Evolutionary conservation across 2,113 vertebrate genomes (phyloP).

Genomic region (Heloderma charlesbogerti): DNA sequence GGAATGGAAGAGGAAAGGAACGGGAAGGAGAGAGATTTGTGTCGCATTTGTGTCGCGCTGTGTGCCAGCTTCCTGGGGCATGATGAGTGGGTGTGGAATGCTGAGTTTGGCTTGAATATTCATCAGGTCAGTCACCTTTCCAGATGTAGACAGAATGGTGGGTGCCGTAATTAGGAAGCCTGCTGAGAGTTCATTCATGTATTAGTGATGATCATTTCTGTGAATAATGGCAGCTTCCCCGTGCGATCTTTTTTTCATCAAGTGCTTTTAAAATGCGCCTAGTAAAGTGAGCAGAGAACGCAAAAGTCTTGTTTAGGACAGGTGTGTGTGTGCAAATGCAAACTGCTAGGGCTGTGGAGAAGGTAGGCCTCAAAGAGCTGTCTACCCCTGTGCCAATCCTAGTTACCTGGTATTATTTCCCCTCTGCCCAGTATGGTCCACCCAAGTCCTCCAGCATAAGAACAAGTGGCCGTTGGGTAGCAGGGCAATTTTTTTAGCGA

Average conservation of each 20-base stretch:
- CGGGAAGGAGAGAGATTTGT: neutral
- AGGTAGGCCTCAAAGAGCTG: neutral
- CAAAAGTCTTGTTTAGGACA: neutral
- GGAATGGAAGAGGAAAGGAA: neutral
- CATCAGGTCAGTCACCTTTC: neutral
- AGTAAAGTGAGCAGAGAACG: neutral
- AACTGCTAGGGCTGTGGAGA: neutral
- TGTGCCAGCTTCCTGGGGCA: neutral
- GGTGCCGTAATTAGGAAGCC: slow-evolving; percentile 15
- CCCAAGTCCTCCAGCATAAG: neutral
- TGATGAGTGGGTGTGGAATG: neutral
- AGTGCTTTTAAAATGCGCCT: neutral
- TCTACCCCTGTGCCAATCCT: neutral
- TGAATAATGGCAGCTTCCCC: neutral
- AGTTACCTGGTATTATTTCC: neutral
- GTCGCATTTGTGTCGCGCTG: too few species aligned
- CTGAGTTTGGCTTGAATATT: neutral
- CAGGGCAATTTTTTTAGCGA: neutral
- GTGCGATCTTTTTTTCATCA: neutral
- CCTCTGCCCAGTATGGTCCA: neutral
- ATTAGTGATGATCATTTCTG: slow-evolving; percentile 9
- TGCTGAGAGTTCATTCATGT: slow-evolving; percentile 22
- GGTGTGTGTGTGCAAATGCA: neutral
- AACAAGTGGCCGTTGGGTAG: neutral
- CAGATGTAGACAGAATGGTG: neutral